phyloP scores from a whole-genome alignment of 2,888 invertebrate genomes.

The Melipona bicolor region DNA sequence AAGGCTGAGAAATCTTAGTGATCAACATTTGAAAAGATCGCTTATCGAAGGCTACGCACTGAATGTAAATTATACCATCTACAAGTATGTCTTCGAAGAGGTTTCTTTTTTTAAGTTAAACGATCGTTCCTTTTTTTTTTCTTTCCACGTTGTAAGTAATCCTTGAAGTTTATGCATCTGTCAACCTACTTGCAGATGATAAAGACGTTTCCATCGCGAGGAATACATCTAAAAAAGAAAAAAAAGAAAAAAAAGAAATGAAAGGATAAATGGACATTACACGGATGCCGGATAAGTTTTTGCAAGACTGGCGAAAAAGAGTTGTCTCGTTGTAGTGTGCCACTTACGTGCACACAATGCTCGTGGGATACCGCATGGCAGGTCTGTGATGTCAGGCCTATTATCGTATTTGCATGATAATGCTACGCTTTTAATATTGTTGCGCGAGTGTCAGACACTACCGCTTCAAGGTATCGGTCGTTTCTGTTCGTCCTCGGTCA shows the following conservation, averaged over 20 bases:
- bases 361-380: slow-evolving; percentile 37
- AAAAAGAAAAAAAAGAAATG: too few relatives aligned
- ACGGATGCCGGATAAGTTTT: slow-evolving; percentile 17
- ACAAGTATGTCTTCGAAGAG: neutral
- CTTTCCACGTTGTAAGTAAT: neutral
- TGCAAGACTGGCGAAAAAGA: slow-evolving; percentile 29
- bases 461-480: slow-evolving; percentile 46
- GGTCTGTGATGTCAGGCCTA: slow-evolving; percentile 55
- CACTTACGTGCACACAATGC: slow-evolving; percentile 31
- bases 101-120: neutral
- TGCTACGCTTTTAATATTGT: slow-evolving; percentile 42
- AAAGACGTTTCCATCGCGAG: neutral
- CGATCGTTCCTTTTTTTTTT: neutral
- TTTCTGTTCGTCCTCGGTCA: slow-evolving; percentile 18
- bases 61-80: neutral
- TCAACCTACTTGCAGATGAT: neutral
- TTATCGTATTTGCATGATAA: slow-evolving; percentile 59
- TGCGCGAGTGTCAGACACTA: slow-evolving; percentile 25
- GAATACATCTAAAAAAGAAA: neutral
- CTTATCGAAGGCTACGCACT: neutral
- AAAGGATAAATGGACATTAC: neutral
- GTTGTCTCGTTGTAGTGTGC: slow-evolving; percentile 5
- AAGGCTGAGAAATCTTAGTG: neutral
- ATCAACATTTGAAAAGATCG: slow-evolving; percentile 1
- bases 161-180: neutral